phyloP scores from a whole-genome alignment of 1,140 invertebrate species.

The Drosophila guanche region DNA sequence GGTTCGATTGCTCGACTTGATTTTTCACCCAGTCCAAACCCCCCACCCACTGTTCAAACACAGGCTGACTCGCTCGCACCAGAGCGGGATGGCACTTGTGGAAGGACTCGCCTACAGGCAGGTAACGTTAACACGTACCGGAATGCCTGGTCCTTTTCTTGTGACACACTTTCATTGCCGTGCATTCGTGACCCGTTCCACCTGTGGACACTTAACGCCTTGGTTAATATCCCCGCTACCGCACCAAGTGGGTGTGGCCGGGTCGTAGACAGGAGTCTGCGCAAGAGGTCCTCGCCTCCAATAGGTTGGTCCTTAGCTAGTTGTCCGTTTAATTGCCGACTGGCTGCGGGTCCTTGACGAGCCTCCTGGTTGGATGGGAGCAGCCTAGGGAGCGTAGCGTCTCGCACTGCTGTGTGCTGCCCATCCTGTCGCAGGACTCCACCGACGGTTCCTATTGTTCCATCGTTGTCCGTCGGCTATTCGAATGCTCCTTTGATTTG shows the following conservation, averaged over 20 bases:
- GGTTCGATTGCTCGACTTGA: slow-evolving; percentile 34
- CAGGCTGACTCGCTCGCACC: slow-evolving; percentile 37
- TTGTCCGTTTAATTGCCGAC: slow-evolving; percentile 67
- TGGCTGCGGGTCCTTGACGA: slow-evolving; percentile 44
- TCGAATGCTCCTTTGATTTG: slow-evolving; percentile 19
- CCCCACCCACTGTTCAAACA: slow-evolving; percentile 42
- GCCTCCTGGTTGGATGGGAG: slow-evolving; percentile 67
- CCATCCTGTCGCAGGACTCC: no score
- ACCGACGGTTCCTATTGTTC: neutral
- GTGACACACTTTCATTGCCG: slow-evolving; percentile 67
- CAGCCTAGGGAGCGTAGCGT: slow-evolving; percentile 21
- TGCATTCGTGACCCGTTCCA: slow-evolving; percentile 16
- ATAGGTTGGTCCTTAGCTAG: slow-evolving; percentile 66
- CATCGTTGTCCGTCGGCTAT: slow-evolving; percentile 48
- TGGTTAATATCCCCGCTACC: slow-evolving; percentile 58
- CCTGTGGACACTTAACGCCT: slow-evolving; percentile 56
- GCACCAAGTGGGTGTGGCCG: slow-evolving; percentile 62
- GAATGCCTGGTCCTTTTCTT: slow-evolving; percentile 25
- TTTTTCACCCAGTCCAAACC: slow-evolving; percentile 56
- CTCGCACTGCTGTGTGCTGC: neutral
- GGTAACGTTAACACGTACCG: slow-evolving; percentile 46
- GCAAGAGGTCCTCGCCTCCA: slow-evolving; percentile 67
- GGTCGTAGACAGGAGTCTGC: slow-evolving; percentile 55
- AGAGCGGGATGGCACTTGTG: slow-evolving; percentile 39
- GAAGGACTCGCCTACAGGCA: slow-evolving; percentile 52